Evolutionary conservation across 2,797 vertebrate species (phyloP).

Genomic region (Dendrocincla fuliginosa): DNA sequence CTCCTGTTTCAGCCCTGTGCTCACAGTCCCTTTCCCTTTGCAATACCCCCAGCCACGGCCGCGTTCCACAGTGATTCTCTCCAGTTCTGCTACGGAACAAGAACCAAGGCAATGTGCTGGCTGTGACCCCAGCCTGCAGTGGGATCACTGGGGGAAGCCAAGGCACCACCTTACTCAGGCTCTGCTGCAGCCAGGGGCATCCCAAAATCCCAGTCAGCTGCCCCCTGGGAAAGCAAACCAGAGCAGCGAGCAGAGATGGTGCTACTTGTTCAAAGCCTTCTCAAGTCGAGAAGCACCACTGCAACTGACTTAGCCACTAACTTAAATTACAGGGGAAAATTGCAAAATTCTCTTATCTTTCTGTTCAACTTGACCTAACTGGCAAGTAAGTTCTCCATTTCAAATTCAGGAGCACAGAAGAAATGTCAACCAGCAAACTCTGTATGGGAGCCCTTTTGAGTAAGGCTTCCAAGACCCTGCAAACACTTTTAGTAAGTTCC

Average conservation of each 20-base stretch:
- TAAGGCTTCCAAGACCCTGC: not conserved
- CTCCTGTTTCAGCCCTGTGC: not conserved
- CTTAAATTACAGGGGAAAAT: not conserved
- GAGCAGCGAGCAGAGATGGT: fast-evolving
- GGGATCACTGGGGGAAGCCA: not conserved
- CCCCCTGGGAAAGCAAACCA: fast-evolving
- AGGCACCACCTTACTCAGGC: not conserved
- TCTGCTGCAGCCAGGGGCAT: not conserved
- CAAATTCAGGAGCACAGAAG: not conserved
- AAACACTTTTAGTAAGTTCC: conserved; percentile 15
- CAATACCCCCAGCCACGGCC: fast-evolving
- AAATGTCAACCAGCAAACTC: not conserved
- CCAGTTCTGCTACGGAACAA: not conserved
- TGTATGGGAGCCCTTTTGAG: not conserved
- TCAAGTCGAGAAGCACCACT: not conserved
- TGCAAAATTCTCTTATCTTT: not conserved
- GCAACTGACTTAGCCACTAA: not conserved
- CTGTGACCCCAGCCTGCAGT: fast-evolving
- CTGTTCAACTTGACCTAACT: not conserved
- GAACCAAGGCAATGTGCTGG: fast-evolving
- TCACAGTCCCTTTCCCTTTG: not conserved
- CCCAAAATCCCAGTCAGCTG: not conserved
- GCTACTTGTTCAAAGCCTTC: not conserved
- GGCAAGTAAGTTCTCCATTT: not conserved
- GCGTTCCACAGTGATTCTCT: not conserved